Base-by-base conservation (phyloP, 92 coral and sea anemone genomes). In the Umimayanthus kanabou region DNA sequence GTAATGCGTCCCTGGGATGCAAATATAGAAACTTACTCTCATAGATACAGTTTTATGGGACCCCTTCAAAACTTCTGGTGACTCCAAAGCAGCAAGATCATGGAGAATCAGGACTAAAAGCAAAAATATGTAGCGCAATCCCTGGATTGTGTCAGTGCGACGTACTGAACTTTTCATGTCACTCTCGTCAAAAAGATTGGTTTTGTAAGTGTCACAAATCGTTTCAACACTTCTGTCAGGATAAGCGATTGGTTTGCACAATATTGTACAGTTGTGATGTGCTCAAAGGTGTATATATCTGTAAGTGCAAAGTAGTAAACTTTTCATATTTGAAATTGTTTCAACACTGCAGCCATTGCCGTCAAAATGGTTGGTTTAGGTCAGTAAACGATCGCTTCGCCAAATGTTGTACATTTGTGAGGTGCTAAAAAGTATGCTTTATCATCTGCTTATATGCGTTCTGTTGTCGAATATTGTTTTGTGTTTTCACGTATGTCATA, bases 331-430 rank as follows among this genome's bases (percentile, higher is more conserved):
- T 91, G 92, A 2, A 90, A 50, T 10, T 16, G 57, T 50, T 50
- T 50, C 93, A 39, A 83, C 93, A 2, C 76, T 93, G 50, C 92
- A 90, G 69, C 93, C 93, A 3, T 89, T 92, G 57, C 23, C 76
- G 15, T 42, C 72, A 58, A 61, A 80, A 57, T 58, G 47, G 2
- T 39, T 80, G 20, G 9, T 80, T 61, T 2, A 4, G 26, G n/a
- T 1, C n/a, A 26, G 69, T 0, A 20, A 61, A 23, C 26, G 69
- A 61, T 61, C 1, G 69, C n/a, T 0, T 6, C 69, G 69, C 53
- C 10, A 39, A 75, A 75, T 75, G 39, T 75, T 75, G 79, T 39
- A 39, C 53, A 75, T 53, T 75, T 39, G 79, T 75, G n/a, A 39
- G 47, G 4, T n/a, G 79, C 18, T 39, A 4, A 16, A 39, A 43